These are phyloP conservation scores for Phyllostomus discolor DNA, from an alignment of 2,113 vertebrate genomes.

Conservation along the genomic window DNA sequence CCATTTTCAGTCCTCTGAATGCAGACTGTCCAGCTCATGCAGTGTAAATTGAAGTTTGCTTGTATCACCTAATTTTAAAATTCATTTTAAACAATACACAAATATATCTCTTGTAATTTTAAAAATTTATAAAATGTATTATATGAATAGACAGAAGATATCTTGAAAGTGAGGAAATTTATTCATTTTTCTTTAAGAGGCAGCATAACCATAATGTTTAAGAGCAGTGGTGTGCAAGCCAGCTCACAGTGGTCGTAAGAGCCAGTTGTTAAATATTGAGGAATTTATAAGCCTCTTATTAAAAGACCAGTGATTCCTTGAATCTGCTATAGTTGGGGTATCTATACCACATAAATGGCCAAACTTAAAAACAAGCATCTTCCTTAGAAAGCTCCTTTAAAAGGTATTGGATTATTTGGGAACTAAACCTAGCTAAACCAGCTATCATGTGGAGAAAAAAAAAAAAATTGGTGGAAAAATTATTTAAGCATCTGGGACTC, in stretches of 20 bases:
- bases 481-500: neutral
- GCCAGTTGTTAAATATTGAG: neutral
- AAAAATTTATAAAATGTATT: neutral
- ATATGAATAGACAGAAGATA: neutral
- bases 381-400: neutral
- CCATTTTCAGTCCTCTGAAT: neutral
- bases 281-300: neutral
- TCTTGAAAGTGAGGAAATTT: neutral
- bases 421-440: neutral
- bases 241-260: neutral
- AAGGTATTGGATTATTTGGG: neutral
- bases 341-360: neutral
- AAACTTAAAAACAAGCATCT: neutral
- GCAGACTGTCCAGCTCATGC: neutral
- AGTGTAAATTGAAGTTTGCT: neutral
- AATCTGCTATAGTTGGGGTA: neutral
- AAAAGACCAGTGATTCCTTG: neutral
- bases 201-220: neutral
- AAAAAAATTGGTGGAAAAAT: neutral
- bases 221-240: neutral
- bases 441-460: neutral
- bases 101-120: neutral
- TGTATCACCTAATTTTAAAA: neutral
- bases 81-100: neutral
- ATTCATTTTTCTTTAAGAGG: neutral